Evolutionary conservation across 2,888 invertebrate species (phyloP).

Genomic region (Odontocerum albicorne): DNA sequence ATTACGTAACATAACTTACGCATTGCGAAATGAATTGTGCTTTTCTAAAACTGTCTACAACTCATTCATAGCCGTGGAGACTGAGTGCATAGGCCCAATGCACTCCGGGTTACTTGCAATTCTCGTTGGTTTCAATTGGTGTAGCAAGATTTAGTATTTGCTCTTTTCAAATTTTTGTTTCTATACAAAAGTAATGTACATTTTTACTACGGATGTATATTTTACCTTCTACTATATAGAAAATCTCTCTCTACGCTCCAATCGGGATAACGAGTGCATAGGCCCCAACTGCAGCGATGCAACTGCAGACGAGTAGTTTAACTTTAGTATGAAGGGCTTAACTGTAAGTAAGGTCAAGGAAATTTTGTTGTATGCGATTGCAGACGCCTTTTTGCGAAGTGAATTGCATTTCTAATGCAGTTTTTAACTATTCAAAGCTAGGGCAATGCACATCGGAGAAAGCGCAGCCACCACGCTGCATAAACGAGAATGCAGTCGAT

Average conservation of each 20-base stretch:
- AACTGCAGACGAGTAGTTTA: neutral
- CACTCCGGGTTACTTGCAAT: neutral
- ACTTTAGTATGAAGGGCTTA: neutral
- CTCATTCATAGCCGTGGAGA: neutral
- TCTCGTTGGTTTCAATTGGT: neutral
- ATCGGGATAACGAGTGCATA: conserved; percentile 14
- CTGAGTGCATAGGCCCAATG: neutral
- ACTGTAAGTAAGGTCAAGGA: neutral
- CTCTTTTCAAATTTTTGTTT: too few species aligned
- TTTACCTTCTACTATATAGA: neutral
- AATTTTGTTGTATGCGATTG: neutral
- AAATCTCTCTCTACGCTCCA: neutral
- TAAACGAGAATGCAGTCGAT: neutral
- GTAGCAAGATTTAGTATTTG: too few species aligned
- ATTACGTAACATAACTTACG: too few species aligned
- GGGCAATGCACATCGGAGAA: conserved; percentile 15
- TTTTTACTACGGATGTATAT: neutral
- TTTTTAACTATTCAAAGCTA: neutral
- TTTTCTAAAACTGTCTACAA: neutral
- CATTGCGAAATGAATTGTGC: too few species aligned
- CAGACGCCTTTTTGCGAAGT: neutral
- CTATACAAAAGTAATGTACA: too few species aligned
- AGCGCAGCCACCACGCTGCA: neutral
- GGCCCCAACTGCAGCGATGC: neutral
- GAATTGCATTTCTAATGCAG: neutral